Percentiles rank a stretch among this genome's conserved stretches.
These are phyloP conservation scores for Poecilia gillii DNA, from an alignment of 2,797 vertebrate species.

Conservation along the genomic window DNA sequence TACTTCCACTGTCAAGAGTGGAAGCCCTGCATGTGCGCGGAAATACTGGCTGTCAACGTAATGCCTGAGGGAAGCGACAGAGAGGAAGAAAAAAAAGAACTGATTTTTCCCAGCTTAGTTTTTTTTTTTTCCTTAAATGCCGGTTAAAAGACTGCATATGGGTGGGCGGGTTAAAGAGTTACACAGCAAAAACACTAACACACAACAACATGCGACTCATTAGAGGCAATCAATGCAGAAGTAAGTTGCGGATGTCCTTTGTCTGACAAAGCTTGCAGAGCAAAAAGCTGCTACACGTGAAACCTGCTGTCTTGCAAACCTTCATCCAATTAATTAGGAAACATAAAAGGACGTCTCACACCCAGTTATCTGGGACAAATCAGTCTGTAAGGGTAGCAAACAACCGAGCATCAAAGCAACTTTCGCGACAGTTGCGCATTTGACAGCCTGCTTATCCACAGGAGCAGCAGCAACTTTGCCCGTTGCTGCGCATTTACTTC, in stretches of 20 bases:
- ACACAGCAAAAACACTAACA: constrained; percentile 11
- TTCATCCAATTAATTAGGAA: background rate
- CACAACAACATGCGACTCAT: constrained; percentile 9
- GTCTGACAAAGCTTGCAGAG: background rate
- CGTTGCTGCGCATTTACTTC: constrained; percentile 31
- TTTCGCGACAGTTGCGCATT: constrained; percentile 43
- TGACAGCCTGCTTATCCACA: constrained; percentile 41
- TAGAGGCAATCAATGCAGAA: constrained; percentile 3
- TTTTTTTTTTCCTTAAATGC: constrained; percentile 11
- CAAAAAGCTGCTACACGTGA: background rate
- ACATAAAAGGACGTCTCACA: background rate
- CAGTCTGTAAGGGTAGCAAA: background rate
- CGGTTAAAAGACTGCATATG: constrained; percentile 39
- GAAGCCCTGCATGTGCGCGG: constrained; percentile 31
- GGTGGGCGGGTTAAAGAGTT: constrained; percentile 42
- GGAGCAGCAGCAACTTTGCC: constrained; percentile 36
- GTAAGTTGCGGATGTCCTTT: constrained; percentile 19
- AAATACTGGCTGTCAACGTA: constrained; percentile 23
- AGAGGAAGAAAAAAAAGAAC: constrained; percentile 25
- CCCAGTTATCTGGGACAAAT: background rate
- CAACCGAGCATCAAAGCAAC: constrained; percentile 24
- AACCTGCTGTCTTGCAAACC: background rate
- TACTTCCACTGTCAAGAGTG: constrained; percentile 40
- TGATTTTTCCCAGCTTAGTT: constrained; percentile 61
- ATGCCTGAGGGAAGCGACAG: constrained; percentile 36